Base-by-base conservation (phyloP, 2,888 invertebrate species). In the Phoenoteleia sp. region DNA sequence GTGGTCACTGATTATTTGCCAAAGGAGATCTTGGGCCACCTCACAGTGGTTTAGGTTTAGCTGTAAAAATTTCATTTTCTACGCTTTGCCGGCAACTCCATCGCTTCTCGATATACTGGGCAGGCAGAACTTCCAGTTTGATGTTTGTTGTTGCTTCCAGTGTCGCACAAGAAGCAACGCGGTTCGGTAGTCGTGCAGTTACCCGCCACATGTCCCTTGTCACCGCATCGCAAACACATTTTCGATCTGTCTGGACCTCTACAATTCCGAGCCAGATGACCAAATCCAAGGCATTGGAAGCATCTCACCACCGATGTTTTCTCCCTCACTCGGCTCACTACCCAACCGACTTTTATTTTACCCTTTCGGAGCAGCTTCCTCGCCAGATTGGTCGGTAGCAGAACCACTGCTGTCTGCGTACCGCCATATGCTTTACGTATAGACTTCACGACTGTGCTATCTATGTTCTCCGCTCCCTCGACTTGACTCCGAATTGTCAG, bases 211-310 rank as follows among this genome's bases (percentile, higher is more conserved):
- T 88, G 86, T 0, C 83, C 83, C 2, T 29, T 49, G 6, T 52
- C 9, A 1, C 85, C 86, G 11, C 87, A 88, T 42, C 45, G 83
- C 0, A 76, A 74, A 69, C 77, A 86, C 29, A 72, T 42, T 17
- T 81, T 66, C 4, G 64, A 71, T 25, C 80, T 15, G 23, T 80
- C 47, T 3, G 25, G 29, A 13, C 11, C 72, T 36, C 49, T 84
- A 27, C 84, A 86, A 5, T 58, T 27, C 7, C 19, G 7, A 0
- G 52, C 71, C 36, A 67, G 23, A 42, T 87, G 86, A 15, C 85
- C 67, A 9, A 23, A 84, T 9, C 75, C 42, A 79, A 77, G 86
- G 77, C 85, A 87, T 36, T 76, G 81, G 39, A 58, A 84, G 21
- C 74, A 85, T 49, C 82, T 74, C 17, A 47, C 27, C 2, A 80